phyloP scores from a whole-genome alignment of 2,113 vertebrate genomes.

The Sphaerodactylus townsendi region DNA sequence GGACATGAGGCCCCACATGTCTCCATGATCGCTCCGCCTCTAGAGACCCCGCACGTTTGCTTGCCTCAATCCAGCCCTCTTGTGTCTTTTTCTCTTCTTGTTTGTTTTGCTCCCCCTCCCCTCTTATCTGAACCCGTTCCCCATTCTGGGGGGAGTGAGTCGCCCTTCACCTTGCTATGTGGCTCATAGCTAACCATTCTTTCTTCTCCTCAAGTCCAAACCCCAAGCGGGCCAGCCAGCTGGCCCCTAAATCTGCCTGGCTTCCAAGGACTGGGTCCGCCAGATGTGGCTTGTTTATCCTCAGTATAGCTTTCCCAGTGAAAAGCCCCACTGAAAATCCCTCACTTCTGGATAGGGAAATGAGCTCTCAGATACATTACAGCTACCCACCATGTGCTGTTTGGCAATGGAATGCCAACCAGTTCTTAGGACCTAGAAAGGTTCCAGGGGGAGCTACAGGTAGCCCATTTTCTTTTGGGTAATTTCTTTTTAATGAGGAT shows the following conservation, averaged over 20 bases:
- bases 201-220: neutral
- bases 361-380: neutral
- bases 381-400: neutral
- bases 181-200: no score
- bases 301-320: no score
- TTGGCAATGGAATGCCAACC: neutral
- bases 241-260: neutral
- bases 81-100: no score
- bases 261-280: no score
- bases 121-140: neutral
- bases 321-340: neutral
- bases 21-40: no score
- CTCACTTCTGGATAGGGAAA: no score
- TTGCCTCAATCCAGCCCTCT: neutral
- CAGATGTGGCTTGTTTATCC: no score
- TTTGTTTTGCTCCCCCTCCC: neutral
- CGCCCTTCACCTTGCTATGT: neutral
- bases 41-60: no score
- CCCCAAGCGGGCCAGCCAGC: neutral
- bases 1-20: no score
- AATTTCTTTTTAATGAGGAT: slow-evolving; percentile 47
- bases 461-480: neutral
- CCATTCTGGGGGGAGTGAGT: neutral
- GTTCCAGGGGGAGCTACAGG: neutral
- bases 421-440: neutral